Percentiles rank a stretch among this genome's conserved stretches.
Evolutionary conservation across 2,888 invertebrate species (phyloP).

Genomic region (Trilocha varians): DNA sequence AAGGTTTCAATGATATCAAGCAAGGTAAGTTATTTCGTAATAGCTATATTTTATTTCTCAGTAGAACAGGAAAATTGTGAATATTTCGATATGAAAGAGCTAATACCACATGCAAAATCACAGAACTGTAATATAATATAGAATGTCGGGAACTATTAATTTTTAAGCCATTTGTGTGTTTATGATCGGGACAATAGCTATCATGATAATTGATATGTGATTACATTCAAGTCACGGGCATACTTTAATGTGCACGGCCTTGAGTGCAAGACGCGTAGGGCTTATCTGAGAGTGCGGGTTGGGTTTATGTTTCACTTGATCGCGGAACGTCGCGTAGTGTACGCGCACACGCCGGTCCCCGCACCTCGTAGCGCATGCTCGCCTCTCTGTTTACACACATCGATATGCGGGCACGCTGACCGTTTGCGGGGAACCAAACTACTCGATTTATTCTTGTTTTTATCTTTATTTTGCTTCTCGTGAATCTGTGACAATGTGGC

Average conservation of each 20-base stretch:
- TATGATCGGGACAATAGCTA: constrained; percentile 48
- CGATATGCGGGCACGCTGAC: constrained; percentile 36
- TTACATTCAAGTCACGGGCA: constrained; percentile 56
- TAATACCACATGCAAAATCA: no score
- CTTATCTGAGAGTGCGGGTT: constrained; percentile 49
- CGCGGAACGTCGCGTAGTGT: constrained; percentile 32
- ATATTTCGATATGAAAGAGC: no score
- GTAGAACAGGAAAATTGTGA: no score
- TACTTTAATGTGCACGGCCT: constrained; percentile 53
- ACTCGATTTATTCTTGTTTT: constrained; percentile 14
- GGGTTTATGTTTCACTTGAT: constrained; percentile 44
- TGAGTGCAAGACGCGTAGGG: constrained; percentile 37
- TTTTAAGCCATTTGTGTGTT: constrained; percentile 15
- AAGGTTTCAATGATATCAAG: no score
- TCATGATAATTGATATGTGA: constrained; percentile 34
- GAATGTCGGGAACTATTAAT: background rate
- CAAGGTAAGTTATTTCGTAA: no score
- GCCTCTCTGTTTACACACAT: constrained; percentile 48
- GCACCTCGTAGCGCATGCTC: constrained; percentile 20
- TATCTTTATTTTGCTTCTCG: constrained; percentile 12
- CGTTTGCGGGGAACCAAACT: constrained; percentile 8
- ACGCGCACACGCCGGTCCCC: constrained; percentile 20
- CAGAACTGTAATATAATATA: no score
- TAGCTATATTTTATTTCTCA: no score
- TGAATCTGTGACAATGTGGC: constrained; percentile 35